These are phyloP conservation scores for Ctenicera cuprea DNA, from an alignment of 2,888 invertebrate species.

Conservation along the genomic window DNA sequence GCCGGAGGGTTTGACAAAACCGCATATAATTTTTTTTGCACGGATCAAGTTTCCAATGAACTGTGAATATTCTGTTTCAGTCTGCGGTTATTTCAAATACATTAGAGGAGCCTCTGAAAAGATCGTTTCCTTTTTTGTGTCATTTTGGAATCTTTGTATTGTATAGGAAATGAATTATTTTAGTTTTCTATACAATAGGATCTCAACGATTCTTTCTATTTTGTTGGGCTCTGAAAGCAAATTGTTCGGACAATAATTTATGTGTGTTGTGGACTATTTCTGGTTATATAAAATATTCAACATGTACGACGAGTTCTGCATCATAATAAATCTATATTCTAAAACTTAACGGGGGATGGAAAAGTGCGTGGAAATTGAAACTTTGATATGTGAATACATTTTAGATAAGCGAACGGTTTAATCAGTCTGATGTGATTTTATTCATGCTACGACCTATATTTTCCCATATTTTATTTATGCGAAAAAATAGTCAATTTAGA, in stretches of 20 bases:
- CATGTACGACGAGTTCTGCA: constrained; percentile 15
- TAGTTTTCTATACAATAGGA: constrained; percentile 37
- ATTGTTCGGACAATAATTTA: constrained; percentile 32
- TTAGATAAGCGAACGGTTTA: not conserved
- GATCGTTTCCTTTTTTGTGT: constrained; percentile 45
- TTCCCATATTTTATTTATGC: not conserved
- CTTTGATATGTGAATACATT: constrained; percentile 6
- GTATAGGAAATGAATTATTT: constrained; percentile 43
- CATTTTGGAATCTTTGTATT: constrained; percentile 34
- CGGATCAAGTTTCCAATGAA: constrained; percentile 63
- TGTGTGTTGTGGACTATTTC: constrained; percentile 7
- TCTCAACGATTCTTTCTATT: constrained; percentile 25
- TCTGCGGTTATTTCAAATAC: constrained; percentile 50
- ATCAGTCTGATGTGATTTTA: not conserved
- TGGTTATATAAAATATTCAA: constrained; percentile 20
- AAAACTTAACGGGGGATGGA: not conserved
- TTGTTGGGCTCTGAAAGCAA: constrained; percentile 31
- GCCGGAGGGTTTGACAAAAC: constrained; percentile 67
- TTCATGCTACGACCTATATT: not conserved
- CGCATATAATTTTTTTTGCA: constrained; percentile 67
- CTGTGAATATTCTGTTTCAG: constrained; percentile 63
- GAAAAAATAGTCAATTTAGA: too few species aligned
- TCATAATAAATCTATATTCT: constrained; percentile 12
- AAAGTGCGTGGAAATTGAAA: constrained; percentile 5
- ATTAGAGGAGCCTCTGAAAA: constrained; percentile 45